Conservation (phyloP, 2,888 invertebrate species). For the Papilio demoleus region DNA sequence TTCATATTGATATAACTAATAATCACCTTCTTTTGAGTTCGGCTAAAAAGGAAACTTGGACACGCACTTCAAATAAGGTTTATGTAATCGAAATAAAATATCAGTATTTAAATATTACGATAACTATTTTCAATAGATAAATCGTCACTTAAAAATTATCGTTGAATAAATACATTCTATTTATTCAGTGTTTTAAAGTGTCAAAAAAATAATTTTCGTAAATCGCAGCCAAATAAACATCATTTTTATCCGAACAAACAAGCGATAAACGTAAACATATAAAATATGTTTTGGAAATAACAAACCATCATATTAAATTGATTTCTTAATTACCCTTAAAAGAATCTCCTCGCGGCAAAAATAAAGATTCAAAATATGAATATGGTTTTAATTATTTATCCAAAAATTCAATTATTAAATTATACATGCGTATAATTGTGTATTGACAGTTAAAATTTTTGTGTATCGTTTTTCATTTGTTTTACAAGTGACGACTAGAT, state of each 20-base stretch:
- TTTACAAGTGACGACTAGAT: neutral
- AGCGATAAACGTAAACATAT: too few species aligned
- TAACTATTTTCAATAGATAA: slow-evolving; percentile 11
- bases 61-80: neutral
- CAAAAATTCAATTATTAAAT: neutral
- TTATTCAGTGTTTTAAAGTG: neutral
- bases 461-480: neutral
- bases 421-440: neutral
- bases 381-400: neutral
- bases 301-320: neutral
- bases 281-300: too few species aligned
- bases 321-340: neutral
- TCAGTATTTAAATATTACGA: slow-evolving; percentile 3
- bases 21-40: too few species aligned
- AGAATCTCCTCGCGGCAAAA: neutral
- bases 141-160: neutral
- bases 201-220: neutral
- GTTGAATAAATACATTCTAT: neutral
- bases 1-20: neutral
- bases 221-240: neutral
- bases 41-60: neutral
- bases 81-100: neutral
- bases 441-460: neutral
- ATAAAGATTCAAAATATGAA: neutral
- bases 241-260: neutral